Percentiles rank a stretch among this genome's conserved stretches.
phyloP scores from a whole-genome alignment of 2,113 vertebrate species.

The Stercorarius parasiticus region DNA sequence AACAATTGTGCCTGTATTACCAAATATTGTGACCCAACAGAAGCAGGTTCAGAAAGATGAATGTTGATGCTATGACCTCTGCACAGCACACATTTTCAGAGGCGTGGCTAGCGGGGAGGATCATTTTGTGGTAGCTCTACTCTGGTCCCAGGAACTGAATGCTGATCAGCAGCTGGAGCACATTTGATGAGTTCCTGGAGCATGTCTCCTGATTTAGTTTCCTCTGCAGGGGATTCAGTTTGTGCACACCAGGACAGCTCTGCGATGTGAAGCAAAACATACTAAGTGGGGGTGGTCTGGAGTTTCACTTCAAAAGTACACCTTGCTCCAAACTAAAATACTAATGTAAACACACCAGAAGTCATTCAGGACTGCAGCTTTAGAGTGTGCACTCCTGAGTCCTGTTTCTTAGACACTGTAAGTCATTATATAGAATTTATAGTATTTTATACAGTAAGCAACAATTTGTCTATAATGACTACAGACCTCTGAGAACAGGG shows the following conservation, averaged over 20 bases:
- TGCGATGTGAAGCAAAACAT: rapidly evolving
- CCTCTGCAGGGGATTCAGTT: neutral
- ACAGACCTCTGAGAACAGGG: neutral
- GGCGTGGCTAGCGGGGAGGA: neutral
- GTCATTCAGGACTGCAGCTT: neutral
- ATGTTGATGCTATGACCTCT: neutral
- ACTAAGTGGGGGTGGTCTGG: neutral
- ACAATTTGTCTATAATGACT: neutral
- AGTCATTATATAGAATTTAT: neutral
- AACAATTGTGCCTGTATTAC: neutral
- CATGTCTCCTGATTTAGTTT: neutral
- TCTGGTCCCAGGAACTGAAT: neutral
- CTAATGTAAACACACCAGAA: neutral
- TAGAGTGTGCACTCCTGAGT: neutral
- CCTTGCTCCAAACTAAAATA: neutral
- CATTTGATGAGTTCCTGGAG: neutral
- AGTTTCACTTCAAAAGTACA: neutral
- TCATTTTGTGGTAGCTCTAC: neutral
- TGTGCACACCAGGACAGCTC: neutral
- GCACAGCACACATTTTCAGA: neutral
- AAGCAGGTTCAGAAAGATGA: neutral
- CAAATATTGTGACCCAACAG: neutral
- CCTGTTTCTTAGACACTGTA: neutral
- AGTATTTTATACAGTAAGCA: neutral
- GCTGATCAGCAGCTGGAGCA: neutral